Base-by-base conservation (phyloP, 1,140 invertebrate species). In the Mamestra configurata region DNA sequence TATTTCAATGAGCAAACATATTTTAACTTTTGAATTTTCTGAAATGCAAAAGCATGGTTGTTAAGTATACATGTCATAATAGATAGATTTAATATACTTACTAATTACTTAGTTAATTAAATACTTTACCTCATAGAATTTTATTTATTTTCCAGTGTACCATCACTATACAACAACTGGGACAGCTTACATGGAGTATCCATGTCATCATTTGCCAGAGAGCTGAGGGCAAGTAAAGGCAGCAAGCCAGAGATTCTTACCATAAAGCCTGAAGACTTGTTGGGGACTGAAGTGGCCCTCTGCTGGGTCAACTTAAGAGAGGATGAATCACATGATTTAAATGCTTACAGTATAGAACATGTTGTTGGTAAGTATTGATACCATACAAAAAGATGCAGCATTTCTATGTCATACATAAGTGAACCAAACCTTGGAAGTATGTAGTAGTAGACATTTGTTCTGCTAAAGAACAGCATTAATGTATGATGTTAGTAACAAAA, bases 111-210 rank as follows among this genome's bases (percentile, higher is more conserved):
- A n/a, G n/a, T n/a, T n/a, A n/a, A n/a, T n/a, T n/a, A n/a, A n/a
- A n/a, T n/a, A n/a, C n/a, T n/a, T n/a, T n/a, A n/a, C n/a, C n/a
- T n/a, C n/a, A n/a, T n/a, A n/a, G n/a, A 31, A 31, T 31, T 31
- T 31, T 31, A 31, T 31, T 66, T 10, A 24, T 22, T 40, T 88
- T 89, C 55, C 79, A 96, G 96, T 83, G 90, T 98, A 4, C 96
- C 97, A 46, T 92, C 93, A 6, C 95, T 97, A 79, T 97, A 96
- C 87, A 93, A 97, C 37, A 91, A 95, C 83, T 97, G 96, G 96
- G 86, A 95, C 15, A 85, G 96, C 85, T 89, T 96, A 2, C 88
- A 96, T 87, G 96, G 96, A 22, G 92, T 97, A 5, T 95, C 94
- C 43, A 96, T 97, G 95, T 86, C 91, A 66, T 84, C 88, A 43